phyloP scores from a whole-genome alignment of 2,113 vertebrate species.

The Tamias sibiricus region DNA sequence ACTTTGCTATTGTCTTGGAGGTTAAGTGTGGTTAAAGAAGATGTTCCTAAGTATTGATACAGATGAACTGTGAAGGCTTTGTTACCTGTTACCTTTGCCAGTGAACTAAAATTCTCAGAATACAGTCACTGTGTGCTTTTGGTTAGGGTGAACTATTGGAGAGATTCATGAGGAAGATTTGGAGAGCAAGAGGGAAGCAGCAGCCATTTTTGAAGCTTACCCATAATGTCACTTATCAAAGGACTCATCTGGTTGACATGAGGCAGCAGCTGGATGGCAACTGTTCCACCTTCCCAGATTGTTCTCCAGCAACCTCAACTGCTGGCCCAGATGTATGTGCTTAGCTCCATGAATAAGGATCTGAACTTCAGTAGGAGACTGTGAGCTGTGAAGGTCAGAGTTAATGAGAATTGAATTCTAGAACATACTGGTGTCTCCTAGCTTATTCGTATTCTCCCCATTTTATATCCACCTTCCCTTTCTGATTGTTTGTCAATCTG shows the following conservation, averaged over 20 bases:
- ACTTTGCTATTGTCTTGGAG: not conserved
- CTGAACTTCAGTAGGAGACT: not conserved
- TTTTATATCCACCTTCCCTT: not conserved
- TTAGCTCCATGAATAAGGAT: not conserved
- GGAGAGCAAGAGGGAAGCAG: not conserved
- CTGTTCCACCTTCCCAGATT: not conserved
- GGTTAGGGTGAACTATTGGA: not conserved
- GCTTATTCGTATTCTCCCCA: not conserved
- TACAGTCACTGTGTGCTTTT: not conserved
- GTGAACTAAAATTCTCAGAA: not conserved
- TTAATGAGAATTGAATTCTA: not conserved
- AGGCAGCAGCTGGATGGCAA: not conserved
- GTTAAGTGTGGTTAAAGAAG: not conserved
- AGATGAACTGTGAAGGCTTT: not conserved
- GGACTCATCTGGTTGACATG: not conserved
- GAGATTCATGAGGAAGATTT: not conserved
- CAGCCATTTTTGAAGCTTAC: not conserved
- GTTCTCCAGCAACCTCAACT: not conserved
- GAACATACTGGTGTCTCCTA: not conserved
- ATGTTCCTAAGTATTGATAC: no score
- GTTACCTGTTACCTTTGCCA: not conserved
- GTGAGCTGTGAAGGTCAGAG: not conserved
- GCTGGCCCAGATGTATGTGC: not conserved
- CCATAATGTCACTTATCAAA: not conserved
- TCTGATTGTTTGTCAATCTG: not conserved